Percentiles rank a stretch among this genome's conserved stretches.
Evolutionary conservation across 2,888 invertebrate species (phyloP).

Genomic region (Penaeus monodon): DNA sequence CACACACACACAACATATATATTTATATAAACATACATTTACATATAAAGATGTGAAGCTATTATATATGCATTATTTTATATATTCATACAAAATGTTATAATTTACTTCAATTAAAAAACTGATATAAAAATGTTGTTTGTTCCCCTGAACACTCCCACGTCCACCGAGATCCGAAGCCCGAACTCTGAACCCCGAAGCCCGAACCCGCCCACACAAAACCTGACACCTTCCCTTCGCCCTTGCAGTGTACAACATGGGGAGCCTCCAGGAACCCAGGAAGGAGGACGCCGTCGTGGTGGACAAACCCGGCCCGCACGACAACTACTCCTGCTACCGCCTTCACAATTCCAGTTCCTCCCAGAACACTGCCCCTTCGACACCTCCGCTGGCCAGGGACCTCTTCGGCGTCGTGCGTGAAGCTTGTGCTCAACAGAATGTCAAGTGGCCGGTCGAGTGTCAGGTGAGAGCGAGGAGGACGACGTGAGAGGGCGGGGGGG

Average conservation of each 20-base stretch:
- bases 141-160: too few relatives aligned
- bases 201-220: too few relatives aligned
- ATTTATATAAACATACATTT: neutral
- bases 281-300: slow-evolving; percentile 37
- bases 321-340: slow-evolving; percentile 55
- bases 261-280: slow-evolving; percentile 43
- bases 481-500: too few relatives aligned
- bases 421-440: slow-evolving; percentile 63
- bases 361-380: neutral
- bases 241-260: slow-evolving; percentile 37
- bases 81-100: neutral
- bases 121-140: too few relatives aligned
- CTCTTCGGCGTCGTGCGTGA: slow-evolving; percentile 61
- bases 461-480: slow-evolving; percentile 52
- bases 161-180: too few relatives aligned
- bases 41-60: neutral
- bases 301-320: slow-evolving; percentile 30
- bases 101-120: neutral
- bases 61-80: neutral
- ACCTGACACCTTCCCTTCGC: neutral
- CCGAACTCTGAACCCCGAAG: too few relatives aligned
- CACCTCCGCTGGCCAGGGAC: slow-evolving; percentile 26
- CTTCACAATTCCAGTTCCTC: slow-evolving; percentile 23
- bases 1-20: neutral
- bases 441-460: slow-evolving; percentile 65